These are phyloP conservation scores for Choloepus didactylus DNA, from an alignment of 2,797 vertebrate species.

Conservation along the genomic window DNA sequence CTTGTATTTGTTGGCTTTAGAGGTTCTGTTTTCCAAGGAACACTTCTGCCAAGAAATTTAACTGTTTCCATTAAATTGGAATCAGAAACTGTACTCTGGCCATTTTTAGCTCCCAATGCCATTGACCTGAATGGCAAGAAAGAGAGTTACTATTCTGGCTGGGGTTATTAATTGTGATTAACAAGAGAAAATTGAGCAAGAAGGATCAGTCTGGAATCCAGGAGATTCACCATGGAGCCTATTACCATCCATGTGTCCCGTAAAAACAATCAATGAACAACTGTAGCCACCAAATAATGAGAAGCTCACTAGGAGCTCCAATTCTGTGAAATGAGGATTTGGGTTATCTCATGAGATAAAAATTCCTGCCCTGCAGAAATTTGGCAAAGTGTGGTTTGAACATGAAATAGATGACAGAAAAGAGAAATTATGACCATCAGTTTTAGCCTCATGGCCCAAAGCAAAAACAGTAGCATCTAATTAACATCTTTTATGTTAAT, in stretches of 20 bases:
- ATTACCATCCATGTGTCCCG: not conserved
- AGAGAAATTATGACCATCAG: not conserved
- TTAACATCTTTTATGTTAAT: not conserved
- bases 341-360: not conserved
- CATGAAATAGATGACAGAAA: not conserved
- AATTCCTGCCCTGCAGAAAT: not conserved
- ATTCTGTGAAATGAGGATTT: not conserved
- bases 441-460: slow-evolving; percentile 27
- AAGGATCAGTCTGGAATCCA: not conserved
- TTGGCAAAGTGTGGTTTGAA: not conserved
- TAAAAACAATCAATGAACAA: not conserved
- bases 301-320: not conserved
- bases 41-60: not conserved
- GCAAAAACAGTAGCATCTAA: not conserved
- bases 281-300: not conserved
- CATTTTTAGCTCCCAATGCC: not conserved
- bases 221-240: not conserved
- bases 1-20: not conserved
- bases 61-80: slow-evolving; percentile 43
- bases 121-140: slow-evolving; percentile 5
- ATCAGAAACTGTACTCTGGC: not conserved
- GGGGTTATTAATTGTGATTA: slow-evolving; percentile 45
- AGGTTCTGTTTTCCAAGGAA: slow-evolving; percentile 5
- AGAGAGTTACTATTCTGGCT: not conserved
- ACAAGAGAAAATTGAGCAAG: slow-evolving; percentile 1